These are phyloP conservation scores for Columbina picui DNA, from an alignment of 2,113 vertebrate genomes.

Conservation along the genomic window DNA sequence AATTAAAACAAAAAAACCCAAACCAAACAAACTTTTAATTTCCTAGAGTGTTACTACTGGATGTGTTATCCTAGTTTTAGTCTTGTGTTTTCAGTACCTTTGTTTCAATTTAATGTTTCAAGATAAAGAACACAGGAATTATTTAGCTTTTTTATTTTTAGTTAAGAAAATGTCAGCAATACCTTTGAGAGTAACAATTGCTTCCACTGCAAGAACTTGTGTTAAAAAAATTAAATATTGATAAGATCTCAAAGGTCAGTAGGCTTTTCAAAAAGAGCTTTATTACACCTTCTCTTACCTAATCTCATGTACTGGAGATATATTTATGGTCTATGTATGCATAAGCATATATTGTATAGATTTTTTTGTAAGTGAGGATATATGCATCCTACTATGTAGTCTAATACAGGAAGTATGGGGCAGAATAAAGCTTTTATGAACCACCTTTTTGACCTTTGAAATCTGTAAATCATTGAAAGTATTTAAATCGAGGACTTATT, in stretches of 20 bases:
- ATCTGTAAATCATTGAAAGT: neutral
- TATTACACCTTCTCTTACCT: neutral
- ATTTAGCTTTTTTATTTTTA: neutral
- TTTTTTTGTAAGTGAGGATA: neutral
- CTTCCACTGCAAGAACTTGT: neutral
- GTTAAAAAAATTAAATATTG: neutral
- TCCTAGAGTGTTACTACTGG: neutral
- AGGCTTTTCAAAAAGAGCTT: neutral
- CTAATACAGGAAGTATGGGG: neutral
- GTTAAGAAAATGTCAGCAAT: neutral
- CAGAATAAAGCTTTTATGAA: neutral
- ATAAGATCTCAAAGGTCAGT: neutral
- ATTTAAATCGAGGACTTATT: neutral
- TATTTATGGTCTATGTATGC: neutral
- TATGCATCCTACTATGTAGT: neutral
- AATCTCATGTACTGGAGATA: neutral
- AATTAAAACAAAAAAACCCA: neutral
- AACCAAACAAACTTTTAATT: neutral
- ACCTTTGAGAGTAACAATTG: neutral
- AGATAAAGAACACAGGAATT: neutral
- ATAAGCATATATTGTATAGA: neutral
- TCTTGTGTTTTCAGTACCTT: neutral
- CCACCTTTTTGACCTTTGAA: neutral
- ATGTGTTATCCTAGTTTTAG: neutral
- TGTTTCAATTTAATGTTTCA: neutral